phyloP scores from a whole-genome alignment of 1,140 invertebrate genomes.

The Carposina sasakii region DNA sequence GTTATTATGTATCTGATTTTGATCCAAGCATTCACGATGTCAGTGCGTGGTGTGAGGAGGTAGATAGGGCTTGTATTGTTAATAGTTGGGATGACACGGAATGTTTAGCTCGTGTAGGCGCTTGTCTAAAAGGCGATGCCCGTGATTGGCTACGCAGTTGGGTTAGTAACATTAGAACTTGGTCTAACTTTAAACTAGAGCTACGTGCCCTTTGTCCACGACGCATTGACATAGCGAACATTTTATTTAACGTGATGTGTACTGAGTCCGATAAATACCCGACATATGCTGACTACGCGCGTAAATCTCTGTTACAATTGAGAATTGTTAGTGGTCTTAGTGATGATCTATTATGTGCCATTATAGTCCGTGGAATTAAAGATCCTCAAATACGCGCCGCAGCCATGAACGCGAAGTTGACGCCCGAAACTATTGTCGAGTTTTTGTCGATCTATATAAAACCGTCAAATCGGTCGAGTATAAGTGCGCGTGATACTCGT shows the following conservation, averaged over 20 bases:
- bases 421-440: neutral
- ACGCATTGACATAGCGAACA: conserved; percentile 4
- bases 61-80: neutral
- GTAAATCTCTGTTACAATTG: neutral
- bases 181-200: conserved; percentile 9
- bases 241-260: conserved; percentile 8
- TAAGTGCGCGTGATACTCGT: neutral
- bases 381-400: conserved; percentile 6
- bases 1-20: conserved; percentile 8
- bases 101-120: conserved; percentile 3
- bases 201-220: neutral
- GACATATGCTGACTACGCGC: conserved; percentile 10
- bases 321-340: conserved; percentile 2
- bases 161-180: conserved; percentile 2
- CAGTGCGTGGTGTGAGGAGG: conserved; percentile 11
- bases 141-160: conserved; percentile 1
- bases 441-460: conserved; percentile 9
- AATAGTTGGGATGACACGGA: conserved; percentile 5
- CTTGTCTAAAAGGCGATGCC: conserved; percentile 4
- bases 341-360: neutral
- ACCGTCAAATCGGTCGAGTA: neutral
- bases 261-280: neutral
- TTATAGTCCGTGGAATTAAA: conserved; percentile 7
- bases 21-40: conserved; percentile 2
- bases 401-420: conserved; percentile 3